phyloP scores from a whole-genome alignment of 35 echinoderm and acorn worm genomes.

The Stichopus chloronotus region DNA sequence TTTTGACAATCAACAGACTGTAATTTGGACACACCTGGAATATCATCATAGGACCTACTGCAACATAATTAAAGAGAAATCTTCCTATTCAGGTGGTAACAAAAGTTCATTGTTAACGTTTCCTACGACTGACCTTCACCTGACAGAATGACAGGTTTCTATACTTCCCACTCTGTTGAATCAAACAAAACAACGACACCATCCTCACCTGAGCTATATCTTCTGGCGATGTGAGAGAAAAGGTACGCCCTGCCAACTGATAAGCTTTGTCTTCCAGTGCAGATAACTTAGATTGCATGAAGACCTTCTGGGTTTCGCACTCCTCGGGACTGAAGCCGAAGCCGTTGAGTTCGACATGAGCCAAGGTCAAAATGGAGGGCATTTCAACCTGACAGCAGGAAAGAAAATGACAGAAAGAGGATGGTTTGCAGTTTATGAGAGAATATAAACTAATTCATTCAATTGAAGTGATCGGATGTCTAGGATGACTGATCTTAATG shows the following conservation, averaged over 20 bases:
- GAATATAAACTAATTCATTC: not conserved
- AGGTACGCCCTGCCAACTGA: slow-evolving; percentile 78
- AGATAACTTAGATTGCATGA: slow-evolving; percentile 91
- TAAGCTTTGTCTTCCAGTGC: slow-evolving; percentile 88
- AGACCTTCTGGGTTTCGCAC: slow-evolving; percentile 91
- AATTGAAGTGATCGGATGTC: not conserved
- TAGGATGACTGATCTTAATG: not conserved
- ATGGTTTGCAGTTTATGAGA: not conserved
- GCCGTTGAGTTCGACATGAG: slow-evolving; percentile 89
- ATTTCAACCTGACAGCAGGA: slow-evolving; percentile 81
- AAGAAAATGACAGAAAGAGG: not conserved
- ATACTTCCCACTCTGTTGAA: no score
- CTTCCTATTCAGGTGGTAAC: no score
- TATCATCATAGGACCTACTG: no score
- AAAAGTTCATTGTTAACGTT: no score
- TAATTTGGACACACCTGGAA: no score
- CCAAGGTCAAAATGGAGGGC: slow-evolving; percentile 84
- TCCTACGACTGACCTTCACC: no score
- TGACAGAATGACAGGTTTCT: no score
- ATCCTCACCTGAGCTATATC: slow-evolving; percentile 89
- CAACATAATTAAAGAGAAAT: no score
- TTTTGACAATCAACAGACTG: no score
- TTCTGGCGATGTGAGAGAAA: slow-evolving; percentile 92
- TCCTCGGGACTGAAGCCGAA: slow-evolving; percentile 86
- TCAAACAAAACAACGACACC: no score